A percentile compares a stretch with the other conserved stretches of the same genome.
phyloP scores from a whole-genome alignment of 1,140 invertebrate species.

The Oppia nitens region DNA sequence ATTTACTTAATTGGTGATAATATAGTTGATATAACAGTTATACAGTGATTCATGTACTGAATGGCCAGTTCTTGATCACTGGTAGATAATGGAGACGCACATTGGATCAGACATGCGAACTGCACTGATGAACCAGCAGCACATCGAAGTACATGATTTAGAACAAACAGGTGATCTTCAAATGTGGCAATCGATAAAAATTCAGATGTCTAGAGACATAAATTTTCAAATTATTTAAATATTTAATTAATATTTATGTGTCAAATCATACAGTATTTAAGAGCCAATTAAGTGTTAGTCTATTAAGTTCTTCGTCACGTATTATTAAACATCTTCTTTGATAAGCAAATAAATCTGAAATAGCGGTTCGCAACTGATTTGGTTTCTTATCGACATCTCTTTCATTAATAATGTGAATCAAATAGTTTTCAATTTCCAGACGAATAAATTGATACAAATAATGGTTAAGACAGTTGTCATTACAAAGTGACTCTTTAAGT shows the following conservation, averaged over 20 bases:
- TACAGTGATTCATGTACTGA: conserved; percentile 9
- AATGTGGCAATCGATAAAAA: neutral
- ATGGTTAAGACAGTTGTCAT: conserved; percentile 9
- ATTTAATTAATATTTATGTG: neutral
- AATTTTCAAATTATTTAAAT: neutral
- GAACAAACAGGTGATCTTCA: conserved; percentile 14
- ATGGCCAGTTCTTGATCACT: neutral
- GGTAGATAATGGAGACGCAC: conserved; percentile 6
- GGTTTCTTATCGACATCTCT: neutral
- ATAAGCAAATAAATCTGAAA: conserved; percentile 7
- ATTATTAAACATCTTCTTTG: neutral
- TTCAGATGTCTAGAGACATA: neutral
- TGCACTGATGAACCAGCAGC: conserved; percentile 9
- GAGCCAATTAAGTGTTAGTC: neutral
- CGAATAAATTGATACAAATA: conserved; percentile 3
- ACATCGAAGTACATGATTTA: conserved; percentile 16
- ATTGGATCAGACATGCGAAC: conserved; percentile 6
- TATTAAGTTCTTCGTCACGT: neutral
- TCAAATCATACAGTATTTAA: neutral
- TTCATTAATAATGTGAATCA: neutral
- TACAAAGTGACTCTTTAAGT: conserved; percentile 5
- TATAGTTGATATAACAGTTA: conserved; percentile 13
- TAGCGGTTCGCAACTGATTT: neutral
- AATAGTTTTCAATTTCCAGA: conserved; percentile 8
- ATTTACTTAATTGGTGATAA: conserved; percentile 11